A percentile compares a stretch with the other conserved stretches of the same genome.
Evolutionary conservation across 37 sponge, comb jelly and placozoan species (phyloP).

Genomic region (Mnemiopsis leidyi): DNA sequence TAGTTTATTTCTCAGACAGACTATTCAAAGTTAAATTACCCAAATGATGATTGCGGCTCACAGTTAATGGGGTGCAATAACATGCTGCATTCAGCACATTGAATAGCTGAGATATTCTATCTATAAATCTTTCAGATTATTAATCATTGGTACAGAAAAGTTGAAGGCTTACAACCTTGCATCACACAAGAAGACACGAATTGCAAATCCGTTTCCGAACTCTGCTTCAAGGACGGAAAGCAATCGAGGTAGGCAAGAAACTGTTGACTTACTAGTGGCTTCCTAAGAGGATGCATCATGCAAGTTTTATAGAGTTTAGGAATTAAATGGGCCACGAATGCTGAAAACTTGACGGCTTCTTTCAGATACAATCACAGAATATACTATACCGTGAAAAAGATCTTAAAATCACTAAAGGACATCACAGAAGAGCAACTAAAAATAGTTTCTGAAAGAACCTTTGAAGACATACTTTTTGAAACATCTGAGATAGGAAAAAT

Average conservation of each 20-base stretch:
- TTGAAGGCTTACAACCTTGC: background rate
- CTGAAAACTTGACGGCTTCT: too few species aligned
- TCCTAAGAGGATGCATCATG: background rate
- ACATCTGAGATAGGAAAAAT: background rate
- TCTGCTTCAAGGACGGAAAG: background rate
- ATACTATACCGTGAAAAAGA: background rate
- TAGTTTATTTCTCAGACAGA: too few species aligned
- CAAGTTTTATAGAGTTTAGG: background rate
- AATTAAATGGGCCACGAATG: too few species aligned
- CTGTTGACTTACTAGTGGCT: too few species aligned
- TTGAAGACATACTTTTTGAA: background rate
- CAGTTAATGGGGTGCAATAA: too few species aligned
- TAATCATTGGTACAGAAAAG: background rate
- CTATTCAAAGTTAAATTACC: too few species aligned
- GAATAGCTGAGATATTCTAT: too few species aligned
- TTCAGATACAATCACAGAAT: background rate
- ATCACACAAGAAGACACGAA: background rate
- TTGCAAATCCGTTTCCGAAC: background rate
- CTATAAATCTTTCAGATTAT: background rate
- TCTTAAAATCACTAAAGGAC: background rate
- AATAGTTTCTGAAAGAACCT: background rate
- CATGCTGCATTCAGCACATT: too few species aligned
- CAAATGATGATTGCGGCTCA: too few species aligned
- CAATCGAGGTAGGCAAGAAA: background rate
- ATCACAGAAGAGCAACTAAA: background rate